Conservation (phyloP, 2,113 vertebrate species). For the Desmodus rotundus region DNA sequence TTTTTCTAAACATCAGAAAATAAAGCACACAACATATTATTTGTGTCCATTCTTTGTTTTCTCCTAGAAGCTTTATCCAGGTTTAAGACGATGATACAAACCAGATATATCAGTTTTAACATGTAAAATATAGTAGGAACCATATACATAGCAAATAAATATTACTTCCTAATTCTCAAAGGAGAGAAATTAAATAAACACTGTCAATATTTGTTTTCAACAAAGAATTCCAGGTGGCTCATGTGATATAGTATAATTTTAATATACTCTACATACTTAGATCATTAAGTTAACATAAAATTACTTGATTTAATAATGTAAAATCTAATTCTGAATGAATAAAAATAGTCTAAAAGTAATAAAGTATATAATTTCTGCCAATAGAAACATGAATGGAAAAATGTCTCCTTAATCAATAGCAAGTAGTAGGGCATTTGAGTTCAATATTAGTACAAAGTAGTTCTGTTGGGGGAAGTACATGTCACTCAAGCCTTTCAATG, state of each 20-base stretch:
- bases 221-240: not conserved
- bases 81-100: not conserved
- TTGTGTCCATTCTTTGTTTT: not conserved
- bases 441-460: not conserved
- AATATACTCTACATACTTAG: not conserved
- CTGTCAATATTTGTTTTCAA: not conserved
- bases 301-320: not conserved
- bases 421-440: not conserved
- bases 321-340: not conserved
- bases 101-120: not conserved
- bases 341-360: not conserved
- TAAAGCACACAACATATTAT: not conserved
- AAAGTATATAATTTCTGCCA: not conserved
- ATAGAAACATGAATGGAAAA: not conserved
- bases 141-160: not conserved
- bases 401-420: not conserved
- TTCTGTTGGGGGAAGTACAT: not conserved
- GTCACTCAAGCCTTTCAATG: not conserved
- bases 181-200: not conserved
- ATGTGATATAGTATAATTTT: not conserved
- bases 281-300: constrained; percentile 5
- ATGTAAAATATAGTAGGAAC: not conserved
- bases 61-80: not conserved
- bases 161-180: not conserved
- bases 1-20: not conserved